phyloP scores from a whole-genome alignment of 2,797 vertebrate genomes.

The Agapornis canus region DNA sequence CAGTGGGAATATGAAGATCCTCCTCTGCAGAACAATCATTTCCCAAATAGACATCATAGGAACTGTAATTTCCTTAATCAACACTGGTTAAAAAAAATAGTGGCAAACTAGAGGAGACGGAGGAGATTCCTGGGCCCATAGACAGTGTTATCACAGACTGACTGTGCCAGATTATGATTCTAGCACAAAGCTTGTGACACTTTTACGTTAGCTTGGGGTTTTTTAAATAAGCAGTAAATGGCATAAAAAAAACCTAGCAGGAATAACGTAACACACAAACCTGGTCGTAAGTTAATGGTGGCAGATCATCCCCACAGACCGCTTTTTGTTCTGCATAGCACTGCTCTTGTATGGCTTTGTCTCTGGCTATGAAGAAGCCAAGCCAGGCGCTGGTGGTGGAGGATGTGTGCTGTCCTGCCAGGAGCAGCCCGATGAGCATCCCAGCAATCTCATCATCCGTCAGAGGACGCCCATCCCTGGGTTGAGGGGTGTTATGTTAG shows the following conservation, averaged over 20 bases:
- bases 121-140: not conserved
- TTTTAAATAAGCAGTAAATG: not conserved
- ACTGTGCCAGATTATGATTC: not conserved
- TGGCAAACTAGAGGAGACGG: not conserved
- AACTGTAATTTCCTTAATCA: not conserved
- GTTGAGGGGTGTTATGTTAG: rapidly evolving
- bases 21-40: not conserved
- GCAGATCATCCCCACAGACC: conserved; percentile 86
- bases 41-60: not conserved
- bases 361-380: conserved; percentile 92
- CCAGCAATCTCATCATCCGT: conserved; percentile 88
- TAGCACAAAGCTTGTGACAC: not conserved
- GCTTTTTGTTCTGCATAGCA: conserved; percentile 90
- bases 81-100: not conserved
- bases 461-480: conserved; percentile 86
- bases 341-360: conserved; percentile 85
- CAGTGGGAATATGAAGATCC: not conserved
- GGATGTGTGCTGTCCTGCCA: conserved; percentile 96
- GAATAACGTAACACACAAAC: conserved; percentile 66
- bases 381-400: conserved; percentile 97
- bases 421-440: conserved; percentile 92
- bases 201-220: rapidly evolving
- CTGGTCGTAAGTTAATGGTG: conserved; percentile 87
- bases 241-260: not conserved
- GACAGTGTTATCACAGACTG: not conserved